Evolutionary conservation across 2,113 vertebrate genomes (phyloP).

Genomic region (Thomomys bottae): DNA sequence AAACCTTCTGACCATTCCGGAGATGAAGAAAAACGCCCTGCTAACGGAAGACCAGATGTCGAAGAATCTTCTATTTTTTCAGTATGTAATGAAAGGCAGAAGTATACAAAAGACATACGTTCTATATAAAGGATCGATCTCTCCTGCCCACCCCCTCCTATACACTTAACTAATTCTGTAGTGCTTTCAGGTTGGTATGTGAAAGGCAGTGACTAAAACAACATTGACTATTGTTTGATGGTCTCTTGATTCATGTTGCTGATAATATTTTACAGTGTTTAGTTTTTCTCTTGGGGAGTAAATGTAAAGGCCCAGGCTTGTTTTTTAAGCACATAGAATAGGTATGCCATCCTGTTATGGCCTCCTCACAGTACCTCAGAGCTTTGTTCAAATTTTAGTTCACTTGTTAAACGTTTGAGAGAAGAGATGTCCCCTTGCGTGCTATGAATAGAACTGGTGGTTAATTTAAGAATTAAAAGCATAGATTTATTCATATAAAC

Average conservation of each 20-base stretch:
- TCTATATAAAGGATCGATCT: neutral
- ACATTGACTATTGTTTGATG: slow-evolving; percentile 52
- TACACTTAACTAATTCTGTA: slow-evolving; percentile 28
- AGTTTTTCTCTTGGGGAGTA: slow-evolving; percentile 33
- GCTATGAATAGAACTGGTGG: neutral
- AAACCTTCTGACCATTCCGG: slow-evolving; percentile 70
- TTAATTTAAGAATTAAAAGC: slow-evolving; percentile 36
- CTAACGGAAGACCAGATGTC: slow-evolving; percentile 67
- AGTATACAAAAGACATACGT: slow-evolving; percentile 17
- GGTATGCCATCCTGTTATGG: neutral
- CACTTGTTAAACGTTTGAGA: slow-evolving; percentile 33
- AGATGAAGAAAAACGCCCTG: slow-evolving; percentile 62
- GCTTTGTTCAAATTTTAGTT: neutral
- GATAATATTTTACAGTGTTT: neutral
- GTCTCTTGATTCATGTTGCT: slow-evolving; percentile 24
- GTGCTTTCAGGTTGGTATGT: slow-evolving; percentile 27
- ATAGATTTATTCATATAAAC: too few relatives aligned
- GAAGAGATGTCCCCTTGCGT: neutral
- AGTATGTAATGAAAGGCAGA: slow-evolving; percentile 46
- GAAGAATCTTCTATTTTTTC: slow-evolving; percentile 51
- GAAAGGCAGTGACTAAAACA: slow-evolving; percentile 34
- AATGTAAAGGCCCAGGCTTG: slow-evolving; percentile 18
- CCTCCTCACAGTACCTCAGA: neutral
- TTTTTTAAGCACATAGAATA: neutral
- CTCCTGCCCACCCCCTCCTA: neutral